Conservation (phyloP, 2,113 vertebrate species). For the Balaeniceps rex region DNA sequence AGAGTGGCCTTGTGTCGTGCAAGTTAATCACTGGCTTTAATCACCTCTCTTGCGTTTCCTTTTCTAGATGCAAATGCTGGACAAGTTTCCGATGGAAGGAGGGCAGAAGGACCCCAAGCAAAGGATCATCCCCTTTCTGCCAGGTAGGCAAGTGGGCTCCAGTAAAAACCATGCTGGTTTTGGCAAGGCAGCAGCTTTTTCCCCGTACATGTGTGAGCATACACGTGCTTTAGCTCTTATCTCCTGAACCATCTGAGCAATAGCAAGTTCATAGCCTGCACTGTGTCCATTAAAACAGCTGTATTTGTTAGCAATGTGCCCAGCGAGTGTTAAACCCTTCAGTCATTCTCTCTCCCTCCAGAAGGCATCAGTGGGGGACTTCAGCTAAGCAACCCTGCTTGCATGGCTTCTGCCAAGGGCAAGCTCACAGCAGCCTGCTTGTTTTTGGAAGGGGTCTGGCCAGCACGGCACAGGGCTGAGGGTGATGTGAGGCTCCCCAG, state of each 20-base stretch:
- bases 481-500: background rate
- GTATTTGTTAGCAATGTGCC: background rate
- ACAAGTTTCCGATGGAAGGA: conserved; percentile 98
- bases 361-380: background rate
- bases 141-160: conserved; percentile 75
- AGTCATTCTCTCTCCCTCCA: background rate
- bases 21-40: background rate
- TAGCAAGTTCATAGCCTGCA: background rate
- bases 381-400: background rate
- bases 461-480: background rate
- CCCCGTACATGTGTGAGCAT: background rate
- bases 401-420: background rate
- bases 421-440: background rate
- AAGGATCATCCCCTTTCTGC: conserved; percentile 95
- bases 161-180: background rate
- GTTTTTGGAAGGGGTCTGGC: background rate
- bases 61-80: conserved; percentile 96
- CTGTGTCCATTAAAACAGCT: background rate
- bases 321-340: background rate
- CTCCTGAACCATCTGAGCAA: background rate
- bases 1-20: background rate
- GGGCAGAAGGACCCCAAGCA: conserved; percentile 98
- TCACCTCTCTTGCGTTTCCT: background rate
- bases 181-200: background rate
- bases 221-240: background rate